These are phyloP conservation scores for Aspidoscelis tigris DNA, from an alignment of 2,113 vertebrate genomes.

Conservation along the genomic window DNA sequence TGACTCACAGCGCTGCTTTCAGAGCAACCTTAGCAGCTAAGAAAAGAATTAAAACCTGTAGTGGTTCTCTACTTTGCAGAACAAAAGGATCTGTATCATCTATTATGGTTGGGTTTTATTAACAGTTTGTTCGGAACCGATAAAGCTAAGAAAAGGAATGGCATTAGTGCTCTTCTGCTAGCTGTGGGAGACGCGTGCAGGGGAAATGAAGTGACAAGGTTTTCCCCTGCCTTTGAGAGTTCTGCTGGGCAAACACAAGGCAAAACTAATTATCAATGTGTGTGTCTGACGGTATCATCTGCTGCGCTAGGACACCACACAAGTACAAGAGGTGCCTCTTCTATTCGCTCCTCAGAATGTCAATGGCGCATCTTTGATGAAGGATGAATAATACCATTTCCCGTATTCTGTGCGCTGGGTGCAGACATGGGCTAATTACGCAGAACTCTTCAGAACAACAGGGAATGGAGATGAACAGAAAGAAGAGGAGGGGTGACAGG, in stretches of 20 bases:
- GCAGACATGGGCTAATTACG: slow-evolving; percentile 43
- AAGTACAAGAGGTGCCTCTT: slow-evolving; percentile 41
- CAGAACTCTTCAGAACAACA: not conserved
- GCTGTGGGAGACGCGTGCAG: not conserved
- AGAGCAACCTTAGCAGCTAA: not conserved
- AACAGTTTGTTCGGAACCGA: not conserved
- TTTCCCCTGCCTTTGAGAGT: slow-evolving; percentile 20
- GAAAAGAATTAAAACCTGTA: not conserved
- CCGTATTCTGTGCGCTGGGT: not conserved
- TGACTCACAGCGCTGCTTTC: too few relatives aligned
- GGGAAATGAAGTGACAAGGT: not conserved
- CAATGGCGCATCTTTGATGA: slow-evolving; percentile 15
- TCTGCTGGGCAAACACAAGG: slow-evolving; percentile 22
- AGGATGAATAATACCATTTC: slow-evolving; percentile 8
- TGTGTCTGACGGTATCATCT: slow-evolving; percentile 43
- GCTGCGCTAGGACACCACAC: accelerated
- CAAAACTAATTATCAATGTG: slow-evolving; percentile 45
- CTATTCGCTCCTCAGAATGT: slow-evolving; percentile 41
- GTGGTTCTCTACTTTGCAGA: not conserved
- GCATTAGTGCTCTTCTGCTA: not conserved
- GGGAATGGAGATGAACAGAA: not conserved
- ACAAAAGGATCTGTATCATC: not conserved
- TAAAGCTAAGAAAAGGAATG: not conserved
- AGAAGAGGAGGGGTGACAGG: not conserved
- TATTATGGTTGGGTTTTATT: not conserved